Evolutionary conservation across 2,797 vertebrate genomes (phyloP).

Genomic region (Oophaga sylvatica): DNA sequence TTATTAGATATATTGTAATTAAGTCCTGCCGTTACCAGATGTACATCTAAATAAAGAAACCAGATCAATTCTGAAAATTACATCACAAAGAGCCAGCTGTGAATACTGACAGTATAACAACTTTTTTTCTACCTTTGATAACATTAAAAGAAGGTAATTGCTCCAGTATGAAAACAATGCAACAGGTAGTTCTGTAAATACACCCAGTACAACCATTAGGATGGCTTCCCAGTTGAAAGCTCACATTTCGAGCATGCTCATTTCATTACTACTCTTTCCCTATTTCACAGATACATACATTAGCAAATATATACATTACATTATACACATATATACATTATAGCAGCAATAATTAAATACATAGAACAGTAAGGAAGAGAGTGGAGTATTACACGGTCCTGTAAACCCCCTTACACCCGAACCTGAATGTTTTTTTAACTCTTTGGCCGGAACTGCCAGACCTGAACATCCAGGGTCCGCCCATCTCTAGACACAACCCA

Average conservation of each 20-base stretch:
- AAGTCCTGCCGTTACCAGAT: conserved; percentile 59
- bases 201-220: background rate
- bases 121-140: conserved; percentile 22
- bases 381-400: too few relatives aligned
- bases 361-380: too few relatives aligned
- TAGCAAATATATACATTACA: too few relatives aligned
- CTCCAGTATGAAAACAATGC: conserved; percentile 41
- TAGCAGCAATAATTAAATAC: too few relatives aligned
- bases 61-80: conserved; percentile 56
- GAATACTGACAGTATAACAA: conserved; percentile 55
- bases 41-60: conserved; percentile 57
- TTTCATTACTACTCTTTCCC: background rate
- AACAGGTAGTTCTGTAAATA: conserved; percentile 7
- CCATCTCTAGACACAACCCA: too few relatives aligned
- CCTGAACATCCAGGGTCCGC: too few relatives aligned
- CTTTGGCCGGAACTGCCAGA: too few relatives aligned
- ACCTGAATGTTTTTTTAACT: too few relatives aligned
- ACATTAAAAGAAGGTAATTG: conserved; percentile 44
- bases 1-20: conserved; percentile 58
- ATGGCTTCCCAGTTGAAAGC: background rate
- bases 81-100: conserved; percentile 58
- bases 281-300: too few relatives aligned
- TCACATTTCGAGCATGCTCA: background rate
- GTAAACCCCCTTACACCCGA: too few relatives aligned
- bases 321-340: too few relatives aligned